These are phyloP conservation scores for Rhimphoctona megacephalus DNA, from an alignment of 2,888 invertebrate species.

Conservation along the genomic window DNA sequence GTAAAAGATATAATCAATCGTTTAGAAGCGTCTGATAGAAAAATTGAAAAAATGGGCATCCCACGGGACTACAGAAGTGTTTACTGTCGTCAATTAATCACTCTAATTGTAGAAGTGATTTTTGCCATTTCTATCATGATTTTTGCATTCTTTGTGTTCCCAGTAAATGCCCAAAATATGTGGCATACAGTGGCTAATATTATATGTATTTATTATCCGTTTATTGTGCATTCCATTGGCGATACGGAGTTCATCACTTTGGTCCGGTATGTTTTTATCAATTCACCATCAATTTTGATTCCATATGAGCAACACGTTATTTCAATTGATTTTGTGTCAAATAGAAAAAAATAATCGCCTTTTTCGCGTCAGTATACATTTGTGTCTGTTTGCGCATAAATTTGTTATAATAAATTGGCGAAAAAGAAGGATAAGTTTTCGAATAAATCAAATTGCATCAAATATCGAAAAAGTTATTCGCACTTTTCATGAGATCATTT, in stretches of 20 bases:
- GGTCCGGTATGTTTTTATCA: constrained; percentile 68
- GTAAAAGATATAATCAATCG: constrained; percentile 47
- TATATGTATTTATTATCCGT: constrained; percentile 57
- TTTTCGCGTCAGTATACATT: background rate
- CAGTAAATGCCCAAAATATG: background rate
- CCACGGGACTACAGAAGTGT: constrained; percentile 57
- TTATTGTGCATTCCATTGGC: constrained; percentile 50
- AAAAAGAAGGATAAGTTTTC: no score
- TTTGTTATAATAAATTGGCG: no score
- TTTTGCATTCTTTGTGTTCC: background rate
- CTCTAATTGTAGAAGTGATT: background rate
- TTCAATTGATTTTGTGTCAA: background rate
- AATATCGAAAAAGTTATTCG: background rate
- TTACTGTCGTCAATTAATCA: constrained; percentile 31
- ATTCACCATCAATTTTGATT: background rate
- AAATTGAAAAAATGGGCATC: constrained; percentile 70
- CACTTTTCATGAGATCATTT: background rate
- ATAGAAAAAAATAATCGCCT: background rate
- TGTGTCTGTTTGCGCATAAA: no score
- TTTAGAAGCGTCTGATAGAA: constrained; percentile 63
- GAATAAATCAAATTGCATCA: no score
- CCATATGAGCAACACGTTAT: background rate
- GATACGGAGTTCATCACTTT: constrained; percentile 70
- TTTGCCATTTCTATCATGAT: background rate
- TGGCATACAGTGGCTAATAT: constrained; percentile 33